Evolutionary conservation across 2,888 invertebrate species (phyloP).

Genomic region (Chalcosyrphus nemorum): DNA sequence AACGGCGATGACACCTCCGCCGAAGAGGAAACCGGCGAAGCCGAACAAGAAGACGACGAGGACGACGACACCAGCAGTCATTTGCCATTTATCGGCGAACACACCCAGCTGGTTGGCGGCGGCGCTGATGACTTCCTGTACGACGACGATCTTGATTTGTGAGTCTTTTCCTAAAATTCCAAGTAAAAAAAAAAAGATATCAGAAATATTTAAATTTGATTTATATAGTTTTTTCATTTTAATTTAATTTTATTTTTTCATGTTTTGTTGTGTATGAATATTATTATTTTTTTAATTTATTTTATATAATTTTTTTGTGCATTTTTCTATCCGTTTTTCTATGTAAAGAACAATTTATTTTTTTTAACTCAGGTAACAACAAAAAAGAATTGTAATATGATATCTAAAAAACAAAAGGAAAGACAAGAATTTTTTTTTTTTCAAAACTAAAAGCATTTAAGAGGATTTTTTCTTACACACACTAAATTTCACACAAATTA

Average conservation of each 20-base stretch:
- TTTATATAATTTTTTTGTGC: conserved; percentile 43
- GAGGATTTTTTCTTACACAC: conserved; percentile 1
- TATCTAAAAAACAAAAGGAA: not conserved
- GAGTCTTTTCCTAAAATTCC: conserved; percentile 76
- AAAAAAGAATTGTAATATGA: conserved; percentile 50
- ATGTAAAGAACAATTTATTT: conserved; percentile 27
- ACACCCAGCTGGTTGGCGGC: conserved; percentile 75
- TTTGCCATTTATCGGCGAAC: conserved; percentile 73
- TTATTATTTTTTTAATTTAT: conserved; percentile 22
- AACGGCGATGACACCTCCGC: conserved; percentile 71
- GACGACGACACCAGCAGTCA: conserved; percentile 75
- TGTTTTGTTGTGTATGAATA: conserved; percentile 65
- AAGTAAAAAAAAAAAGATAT: conserved; percentile 9
- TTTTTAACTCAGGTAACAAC: conserved; percentile 56
- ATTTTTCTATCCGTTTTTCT: conserved; percentile 40
- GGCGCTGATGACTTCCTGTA: conserved; percentile 79
- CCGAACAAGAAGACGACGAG: conserved; percentile 75
- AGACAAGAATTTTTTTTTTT: not conserved
- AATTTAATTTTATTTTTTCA: conserved; percentile 23
- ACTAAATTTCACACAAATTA: conserved; percentile 16
- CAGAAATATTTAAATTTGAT: conserved; percentile 14
- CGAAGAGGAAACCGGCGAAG: conserved; percentile 70
- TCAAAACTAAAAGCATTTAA: conserved; percentile 49
- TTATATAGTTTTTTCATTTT: conserved; percentile 40
- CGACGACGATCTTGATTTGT: conserved; percentile 80